Evolutionary conservation across 2,797 vertebrate species (phyloP), one percentile per base, ranked within the genome.

Genomic region (Lutjanus campechanus): DNA sequence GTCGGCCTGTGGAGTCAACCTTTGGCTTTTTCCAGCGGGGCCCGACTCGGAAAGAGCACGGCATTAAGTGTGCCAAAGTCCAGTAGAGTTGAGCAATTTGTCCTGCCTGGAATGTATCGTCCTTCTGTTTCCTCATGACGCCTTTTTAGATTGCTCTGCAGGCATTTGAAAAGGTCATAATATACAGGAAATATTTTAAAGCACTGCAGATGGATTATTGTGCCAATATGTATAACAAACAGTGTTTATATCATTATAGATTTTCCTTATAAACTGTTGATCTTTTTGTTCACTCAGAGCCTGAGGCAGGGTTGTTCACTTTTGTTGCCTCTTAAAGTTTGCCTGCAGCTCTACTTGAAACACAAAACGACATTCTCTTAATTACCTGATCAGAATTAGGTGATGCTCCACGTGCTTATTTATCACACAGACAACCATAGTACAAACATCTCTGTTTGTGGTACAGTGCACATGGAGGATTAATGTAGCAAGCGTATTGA

Each of bases 1-100:
- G 87, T 85, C 73, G 1, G 77, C 87, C 83, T 55, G 82, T 76
- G 66, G 81, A 92, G 86, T 85, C 90, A 88, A 89, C 91, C 90
- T 90, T 91, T 91, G 89, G 70, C 88, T 90, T 77, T 58, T 85
- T 92, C 90, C 89, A 79, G 65, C 19, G 8, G 84, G 90, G 82
- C 80, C 77, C 60, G 54, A 85, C 82, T 88, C 85, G 78, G 79
- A 92, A 92, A 90, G 88, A 93, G 82, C 89, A 54, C 82, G 81
- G 81, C 88, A 92, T 92, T 92, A 89, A 76, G 70, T 89, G 80
- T 74, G 70, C 69, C 79, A 60, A 67, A 62, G 84, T 91, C 87
- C 82, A 85, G 79, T 81, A 70, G 61, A 69, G 81, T 84, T 73
- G 77, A 88, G 78, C 70, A 87, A 87, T 93, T 89, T 87, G 85